Evolutionary conservation across 92 coral and sea anemone species (phyloP).

Genomic region (Epizoanthus ramosus): DNA sequence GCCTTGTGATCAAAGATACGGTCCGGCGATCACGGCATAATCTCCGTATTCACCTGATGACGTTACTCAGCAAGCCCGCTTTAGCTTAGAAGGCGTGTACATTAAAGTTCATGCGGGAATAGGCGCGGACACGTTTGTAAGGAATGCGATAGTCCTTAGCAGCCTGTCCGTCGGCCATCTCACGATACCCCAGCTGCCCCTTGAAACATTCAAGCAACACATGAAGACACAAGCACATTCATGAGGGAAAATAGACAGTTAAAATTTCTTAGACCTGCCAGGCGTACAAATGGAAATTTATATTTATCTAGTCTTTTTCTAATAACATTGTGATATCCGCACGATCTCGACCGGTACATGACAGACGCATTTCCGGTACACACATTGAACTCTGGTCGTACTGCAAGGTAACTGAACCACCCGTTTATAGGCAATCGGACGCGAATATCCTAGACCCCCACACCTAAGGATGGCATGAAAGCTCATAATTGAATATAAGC

Average conservation of each 20-base stretch:
- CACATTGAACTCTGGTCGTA: background rate
- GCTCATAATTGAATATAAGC: too few species aligned
- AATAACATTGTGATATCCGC: constrained; percentile 23
- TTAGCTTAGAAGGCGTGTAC: constrained; percentile 20
- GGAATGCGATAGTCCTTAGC: background rate
- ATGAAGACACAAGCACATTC: too few species aligned
- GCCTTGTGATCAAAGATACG: constrained; percentile 5
- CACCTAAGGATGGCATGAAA: too few species aligned
- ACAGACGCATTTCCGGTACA: constrained; percentile 47
- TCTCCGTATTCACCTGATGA: constrained; percentile 9
- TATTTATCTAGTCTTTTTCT: background rate
- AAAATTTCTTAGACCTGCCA: background rate
- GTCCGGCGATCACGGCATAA: constrained; percentile 17
- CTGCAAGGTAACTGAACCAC: too few species aligned
- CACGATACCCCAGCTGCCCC: background rate
- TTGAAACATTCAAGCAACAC: background rate
- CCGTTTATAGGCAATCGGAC: background rate
- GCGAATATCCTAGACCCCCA: too few species aligned
- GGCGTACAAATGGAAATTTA: background rate
- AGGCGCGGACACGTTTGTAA: constrained; percentile 17
- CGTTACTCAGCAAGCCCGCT: constrained; percentile 34
- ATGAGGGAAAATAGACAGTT: background rate
- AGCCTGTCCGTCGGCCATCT: background rate
- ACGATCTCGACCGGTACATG: constrained; percentile 22
- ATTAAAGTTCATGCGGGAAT: background rate